These are phyloP conservation scores for Lycodopsis pacificus DNA, from an alignment of 2,797 vertebrate species.

Conservation along the genomic window DNA sequence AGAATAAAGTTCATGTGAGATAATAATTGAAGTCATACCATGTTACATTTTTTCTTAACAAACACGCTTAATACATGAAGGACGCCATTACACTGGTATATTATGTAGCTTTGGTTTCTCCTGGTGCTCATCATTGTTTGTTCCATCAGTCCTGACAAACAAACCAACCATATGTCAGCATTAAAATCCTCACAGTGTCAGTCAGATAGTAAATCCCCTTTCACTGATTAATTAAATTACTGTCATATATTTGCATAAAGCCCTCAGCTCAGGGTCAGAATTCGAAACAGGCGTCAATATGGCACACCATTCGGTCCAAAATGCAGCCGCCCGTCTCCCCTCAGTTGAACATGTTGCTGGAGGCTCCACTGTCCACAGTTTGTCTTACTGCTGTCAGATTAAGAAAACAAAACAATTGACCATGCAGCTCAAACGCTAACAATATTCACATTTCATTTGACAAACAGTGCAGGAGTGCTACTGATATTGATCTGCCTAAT, in stretches of 20 bases:
- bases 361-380: conserved; percentile 15
- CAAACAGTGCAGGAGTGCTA: not conserved
- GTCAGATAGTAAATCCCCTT: conserved; percentile 48
- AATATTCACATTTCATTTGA: conserved; percentile 6
- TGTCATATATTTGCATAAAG: conserved; percentile 48
- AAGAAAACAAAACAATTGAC: not conserved
- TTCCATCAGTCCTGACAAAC: conserved; percentile 24
- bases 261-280: conserved; percentile 42
- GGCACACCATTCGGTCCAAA: conserved; percentile 56
- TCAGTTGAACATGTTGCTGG: not conserved
- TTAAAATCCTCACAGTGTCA: conserved; percentile 33
- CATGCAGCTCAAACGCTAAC: not conserved
- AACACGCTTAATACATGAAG: not conserved
- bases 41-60: not conserved
- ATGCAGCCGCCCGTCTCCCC: not conserved
- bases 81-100: too few relatives aligned
- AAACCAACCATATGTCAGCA: conserved; percentile 57
- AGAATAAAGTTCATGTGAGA: not conserved
- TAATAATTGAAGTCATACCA: not conserved
- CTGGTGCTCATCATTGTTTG: conserved; percentile 10
- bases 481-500: not conserved
- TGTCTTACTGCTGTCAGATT: not conserved
- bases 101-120: not conserved
- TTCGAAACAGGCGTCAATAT: conserved; percentile 41
- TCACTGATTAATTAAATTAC: conserved; percentile 61